Evolutionary conservation across 1,140 invertebrate genomes (phyloP).

Genomic region (Solenopsis invicta): DNA sequence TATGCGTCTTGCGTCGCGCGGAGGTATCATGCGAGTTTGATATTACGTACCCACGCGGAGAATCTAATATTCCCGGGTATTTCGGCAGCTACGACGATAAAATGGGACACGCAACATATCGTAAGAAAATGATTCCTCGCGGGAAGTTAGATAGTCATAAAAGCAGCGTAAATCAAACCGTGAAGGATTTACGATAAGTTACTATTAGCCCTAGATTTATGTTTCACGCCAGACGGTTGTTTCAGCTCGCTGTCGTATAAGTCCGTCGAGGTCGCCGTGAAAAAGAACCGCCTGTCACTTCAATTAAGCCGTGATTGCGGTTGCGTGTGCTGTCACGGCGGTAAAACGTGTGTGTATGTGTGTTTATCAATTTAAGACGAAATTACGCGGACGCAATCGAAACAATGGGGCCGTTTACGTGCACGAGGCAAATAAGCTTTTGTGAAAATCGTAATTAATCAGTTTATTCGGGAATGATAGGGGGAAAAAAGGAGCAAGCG

Average conservation of each 20-base stretch:
- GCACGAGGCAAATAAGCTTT: constrained; percentile 21
- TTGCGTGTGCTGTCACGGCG: background rate
- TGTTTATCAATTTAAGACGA: constrained; percentile 25
- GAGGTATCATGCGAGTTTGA: background rate
- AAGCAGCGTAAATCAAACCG: constrained; percentile 60
- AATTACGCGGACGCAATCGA: background rate
- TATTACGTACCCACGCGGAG: background rate
- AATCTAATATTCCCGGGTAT: constrained; percentile 18
- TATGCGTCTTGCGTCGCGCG: background rate
- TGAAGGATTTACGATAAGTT: constrained; percentile 58
- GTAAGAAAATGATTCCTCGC: constrained; percentile 48
- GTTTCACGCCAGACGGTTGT: constrained; percentile 17
- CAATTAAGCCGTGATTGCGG: constrained; percentile 41
- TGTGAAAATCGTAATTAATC: constrained; percentile 32
- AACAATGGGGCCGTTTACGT: constrained; percentile 6
- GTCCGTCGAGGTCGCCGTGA: background rate
- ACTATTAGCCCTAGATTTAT: constrained; percentile 52
- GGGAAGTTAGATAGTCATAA: constrained; percentile 51
- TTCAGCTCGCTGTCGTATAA: constrained; percentile 18
- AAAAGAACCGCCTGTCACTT: constrained; percentile 19
- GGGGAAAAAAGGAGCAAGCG: background rate
- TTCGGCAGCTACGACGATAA: constrained; percentile 27
- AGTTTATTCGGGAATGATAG: background rate
- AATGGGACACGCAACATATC: constrained; percentile 8
- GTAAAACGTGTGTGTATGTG: background rate